Conservation (phyloP, 2,797 vertebrate species). For the Microhierax caerulescens region DNA sequence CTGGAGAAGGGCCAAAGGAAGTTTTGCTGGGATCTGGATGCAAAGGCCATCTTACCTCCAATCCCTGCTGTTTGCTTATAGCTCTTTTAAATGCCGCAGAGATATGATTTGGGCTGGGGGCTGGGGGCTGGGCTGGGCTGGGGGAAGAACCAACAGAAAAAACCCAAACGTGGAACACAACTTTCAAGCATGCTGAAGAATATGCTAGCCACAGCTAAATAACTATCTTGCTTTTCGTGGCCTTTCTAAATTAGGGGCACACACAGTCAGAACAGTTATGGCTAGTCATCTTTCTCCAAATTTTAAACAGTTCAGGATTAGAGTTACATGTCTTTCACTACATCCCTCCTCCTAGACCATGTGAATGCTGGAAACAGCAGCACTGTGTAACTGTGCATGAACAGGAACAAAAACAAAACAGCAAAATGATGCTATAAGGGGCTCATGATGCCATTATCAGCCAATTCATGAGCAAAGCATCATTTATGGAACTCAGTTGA, state of each 20-base stretch:
- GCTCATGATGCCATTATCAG: neutral
- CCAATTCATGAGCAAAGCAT: neutral
- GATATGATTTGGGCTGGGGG: fast-evolving
- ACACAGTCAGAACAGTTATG: neutral
- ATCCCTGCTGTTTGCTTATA: neutral
- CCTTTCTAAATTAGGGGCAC: neutral
- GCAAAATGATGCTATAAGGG: neutral
- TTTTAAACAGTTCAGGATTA: neutral
- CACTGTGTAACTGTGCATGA: neutral
- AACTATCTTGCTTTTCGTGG: neutral
- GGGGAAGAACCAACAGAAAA: neutral
- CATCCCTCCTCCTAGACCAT: neutral
- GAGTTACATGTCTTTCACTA: neutral
- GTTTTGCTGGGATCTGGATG: neutral
- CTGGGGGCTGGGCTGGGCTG: no score
- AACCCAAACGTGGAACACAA: neutral
- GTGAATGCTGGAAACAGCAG: neutral
- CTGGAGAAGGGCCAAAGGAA: neutral
- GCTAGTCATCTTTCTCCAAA: neutral
- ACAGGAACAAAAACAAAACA: neutral
- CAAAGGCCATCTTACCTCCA: neutral
- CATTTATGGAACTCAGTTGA: neutral
- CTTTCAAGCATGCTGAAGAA: neutral
- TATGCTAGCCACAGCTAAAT: neutral
- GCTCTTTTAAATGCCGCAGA: neutral